A percentile compares a stretch with the other conserved stretches of the same genome.
Conservation (phyloP, 2,113 vertebrate species). For the Sardina pilchardus region DNA sequence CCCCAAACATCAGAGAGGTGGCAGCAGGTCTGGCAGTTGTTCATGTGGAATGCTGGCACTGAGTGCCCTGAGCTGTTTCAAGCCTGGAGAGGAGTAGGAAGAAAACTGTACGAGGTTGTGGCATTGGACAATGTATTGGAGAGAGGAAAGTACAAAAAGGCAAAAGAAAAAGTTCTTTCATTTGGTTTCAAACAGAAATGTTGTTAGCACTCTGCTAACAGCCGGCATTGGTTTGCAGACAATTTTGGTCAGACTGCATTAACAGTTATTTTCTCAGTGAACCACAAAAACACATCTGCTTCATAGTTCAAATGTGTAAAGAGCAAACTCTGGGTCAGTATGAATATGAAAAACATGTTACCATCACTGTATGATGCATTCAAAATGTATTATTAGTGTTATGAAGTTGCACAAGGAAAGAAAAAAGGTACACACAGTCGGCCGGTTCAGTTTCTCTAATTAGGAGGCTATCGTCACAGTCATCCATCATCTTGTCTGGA, state of each 20-base stretch:
- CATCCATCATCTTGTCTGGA: conserved; percentile 33
- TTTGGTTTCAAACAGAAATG: neutral
- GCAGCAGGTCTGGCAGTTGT: conserved; percentile 32
- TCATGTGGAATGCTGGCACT: conserved; percentile 42
- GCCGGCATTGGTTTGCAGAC: conserved; percentile 9
- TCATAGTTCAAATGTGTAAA: conserved; percentile 15
- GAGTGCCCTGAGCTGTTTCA: conserved; percentile 6
- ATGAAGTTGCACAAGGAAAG: neutral
- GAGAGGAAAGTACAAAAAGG: neutral
- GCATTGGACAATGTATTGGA: neutral
- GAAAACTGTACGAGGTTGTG: neutral
- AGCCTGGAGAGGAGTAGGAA: neutral
- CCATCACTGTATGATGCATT: neutral
- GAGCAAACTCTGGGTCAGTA: neutral
- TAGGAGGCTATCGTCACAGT: conserved; percentile 30
- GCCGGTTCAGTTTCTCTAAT: conserved; percentile 9
- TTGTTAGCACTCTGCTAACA: conserved; percentile 3
- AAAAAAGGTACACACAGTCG: neutral
- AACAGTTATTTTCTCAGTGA: conserved; percentile 18
- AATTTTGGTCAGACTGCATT: conserved; percentile 16
- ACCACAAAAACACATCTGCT: conserved; percentile 8
- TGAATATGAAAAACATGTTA: neutral
- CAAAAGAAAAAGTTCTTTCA: neutral
- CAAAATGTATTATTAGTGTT: no score
- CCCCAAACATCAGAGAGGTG: conserved; percentile 44